Percentiles rank a stretch among this genome's conserved stretches.
Conservation (phyloP, 2,888 invertebrate species). For the Pyrochroa serraticornis region DNA sequence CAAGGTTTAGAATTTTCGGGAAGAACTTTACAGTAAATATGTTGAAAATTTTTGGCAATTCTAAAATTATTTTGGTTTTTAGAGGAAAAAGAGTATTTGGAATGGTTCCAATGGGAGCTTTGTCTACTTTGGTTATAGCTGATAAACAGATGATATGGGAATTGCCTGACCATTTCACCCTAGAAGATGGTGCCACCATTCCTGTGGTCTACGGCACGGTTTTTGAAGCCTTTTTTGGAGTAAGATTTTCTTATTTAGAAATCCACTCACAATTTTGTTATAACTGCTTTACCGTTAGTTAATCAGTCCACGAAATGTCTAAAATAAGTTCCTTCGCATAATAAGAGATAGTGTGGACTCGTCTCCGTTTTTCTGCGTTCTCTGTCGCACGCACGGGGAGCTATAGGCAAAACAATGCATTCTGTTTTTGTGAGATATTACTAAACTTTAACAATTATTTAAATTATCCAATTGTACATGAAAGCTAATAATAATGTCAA, state of each 20-base stretch:
- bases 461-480: too few species aligned
- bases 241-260: slow-evolving; percentile 1
- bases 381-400: too few species aligned
- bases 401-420: too few species aligned
- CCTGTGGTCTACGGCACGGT: slow-evolving; percentile 69
- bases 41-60: not conserved
- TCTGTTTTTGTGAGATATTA: slow-evolving; percentile 54
- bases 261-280: not conserved
- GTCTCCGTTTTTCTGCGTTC: not conserved
- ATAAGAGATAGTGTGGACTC: too few species aligned
- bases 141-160: slow-evolving; percentile 10
- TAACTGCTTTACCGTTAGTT: too few species aligned
- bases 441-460: too few species aligned
- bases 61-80: not conserved
- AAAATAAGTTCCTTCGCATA: too few species aligned
- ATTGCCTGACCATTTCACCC: slow-evolving; percentile 63
- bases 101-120: not conserved
- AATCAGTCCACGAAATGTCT: too few species aligned
- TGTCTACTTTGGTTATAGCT: not conserved
- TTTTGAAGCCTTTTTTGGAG: slow-evolving; percentile 28
- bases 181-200: slow-evolving; percentile 70
- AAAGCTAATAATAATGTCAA: too few species aligned
- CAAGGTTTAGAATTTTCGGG: slow-evolving; percentile 85
- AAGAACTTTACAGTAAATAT: slow-evolving; percentile 14
- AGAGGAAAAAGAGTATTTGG: slow-evolving; percentile 50